Conservation (phyloP, 2,113 vertebrate species). For the Peromyscus californicus region DNA sequence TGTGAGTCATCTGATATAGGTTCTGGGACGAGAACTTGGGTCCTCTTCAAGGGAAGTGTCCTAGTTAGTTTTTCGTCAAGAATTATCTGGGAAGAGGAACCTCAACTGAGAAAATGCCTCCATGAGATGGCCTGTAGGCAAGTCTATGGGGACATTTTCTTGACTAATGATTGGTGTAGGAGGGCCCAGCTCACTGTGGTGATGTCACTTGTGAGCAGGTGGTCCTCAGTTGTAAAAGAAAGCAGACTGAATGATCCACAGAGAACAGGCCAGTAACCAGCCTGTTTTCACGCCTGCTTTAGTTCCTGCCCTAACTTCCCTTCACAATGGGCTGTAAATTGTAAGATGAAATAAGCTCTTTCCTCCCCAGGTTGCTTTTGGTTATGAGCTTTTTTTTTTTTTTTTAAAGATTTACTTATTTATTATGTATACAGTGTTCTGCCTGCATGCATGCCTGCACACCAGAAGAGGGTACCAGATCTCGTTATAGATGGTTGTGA, state of each 20-base stretch:
- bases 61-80: background rate
- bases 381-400: too few relatives aligned
- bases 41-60: background rate
- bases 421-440: too few relatives aligned
- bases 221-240: background rate
- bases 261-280: background rate
- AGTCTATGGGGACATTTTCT: background rate
- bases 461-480: too few relatives aligned
- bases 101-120: background rate
- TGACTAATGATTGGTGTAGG: background rate
- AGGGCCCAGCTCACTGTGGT: background rate
- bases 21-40: background rate
- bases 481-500: too few relatives aligned
- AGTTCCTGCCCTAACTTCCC: background rate
- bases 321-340: background rate
- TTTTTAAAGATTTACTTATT: background rate
- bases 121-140: background rate
- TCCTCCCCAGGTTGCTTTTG: background rate
- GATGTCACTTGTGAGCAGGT: accelerated
- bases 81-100: background rate
- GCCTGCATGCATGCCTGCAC: too few relatives aligned
- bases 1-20: background rate
- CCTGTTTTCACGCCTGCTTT: background rate
- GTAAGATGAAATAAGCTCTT: background rate
- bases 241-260: background rate